These are phyloP conservation scores for Formica selysi DNA, from an alignment of 1,140 invertebrate species.

Conservation along the genomic window DNA sequence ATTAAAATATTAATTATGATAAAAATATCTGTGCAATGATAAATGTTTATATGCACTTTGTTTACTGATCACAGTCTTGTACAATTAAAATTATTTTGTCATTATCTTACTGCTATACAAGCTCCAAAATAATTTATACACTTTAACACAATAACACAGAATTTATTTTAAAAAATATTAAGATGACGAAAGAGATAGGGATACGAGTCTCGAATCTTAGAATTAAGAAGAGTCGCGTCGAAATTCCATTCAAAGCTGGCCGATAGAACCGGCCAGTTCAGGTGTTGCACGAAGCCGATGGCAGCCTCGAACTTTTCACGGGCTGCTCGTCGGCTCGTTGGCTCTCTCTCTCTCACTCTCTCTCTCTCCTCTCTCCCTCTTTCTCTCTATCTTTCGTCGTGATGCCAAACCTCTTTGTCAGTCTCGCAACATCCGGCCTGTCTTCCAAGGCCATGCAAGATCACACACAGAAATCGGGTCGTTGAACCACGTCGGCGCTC, in stretches of 20 bases:
- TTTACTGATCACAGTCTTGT: no score
- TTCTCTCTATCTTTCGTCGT: constrained; percentile 27
- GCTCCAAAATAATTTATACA: no score
- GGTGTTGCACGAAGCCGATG: constrained; percentile 22
- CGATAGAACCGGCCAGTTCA: background rate
- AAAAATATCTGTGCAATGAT: no score
- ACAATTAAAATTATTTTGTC: no score
- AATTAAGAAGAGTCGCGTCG: background rate
- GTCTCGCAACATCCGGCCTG: constrained; percentile 72
- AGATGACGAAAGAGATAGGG: no score
- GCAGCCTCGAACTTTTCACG: constrained; percentile 76
- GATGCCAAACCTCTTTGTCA: constrained; percentile 46
- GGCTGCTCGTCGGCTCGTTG: constrained; percentile 55
- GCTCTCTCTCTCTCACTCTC: constrained; percentile 26
- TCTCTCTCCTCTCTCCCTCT: constrained; percentile 24
- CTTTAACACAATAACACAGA: no score
- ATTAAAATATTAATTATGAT: no score
- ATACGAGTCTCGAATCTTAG: background rate
- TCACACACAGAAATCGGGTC: constrained; percentile 79
- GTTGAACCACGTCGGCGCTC: constrained; percentile 75
- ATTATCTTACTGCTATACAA: no score
- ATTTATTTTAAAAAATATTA: no score
- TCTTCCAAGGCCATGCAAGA: constrained; percentile 79
- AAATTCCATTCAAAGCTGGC: background rate
- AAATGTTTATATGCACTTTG: no score